These are phyloP conservation scores for Amitus sp. DNA, from an alignment of 2,888 invertebrate genomes.

Conservation along the genomic window DNA sequence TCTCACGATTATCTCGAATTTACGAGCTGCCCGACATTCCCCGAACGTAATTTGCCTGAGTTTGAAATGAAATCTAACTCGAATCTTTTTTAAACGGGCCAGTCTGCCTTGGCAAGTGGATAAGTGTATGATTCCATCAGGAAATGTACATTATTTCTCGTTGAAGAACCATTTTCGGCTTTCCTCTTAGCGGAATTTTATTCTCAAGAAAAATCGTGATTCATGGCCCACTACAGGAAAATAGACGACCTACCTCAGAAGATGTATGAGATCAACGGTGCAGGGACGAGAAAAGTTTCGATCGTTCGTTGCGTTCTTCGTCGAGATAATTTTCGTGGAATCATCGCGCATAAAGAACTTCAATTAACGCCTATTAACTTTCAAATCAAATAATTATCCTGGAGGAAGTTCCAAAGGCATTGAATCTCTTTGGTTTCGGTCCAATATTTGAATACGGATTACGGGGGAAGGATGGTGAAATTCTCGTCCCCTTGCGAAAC, in stretches of 20 bases:
- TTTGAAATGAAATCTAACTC: not conserved
- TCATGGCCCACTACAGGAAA: constrained; percentile 33
- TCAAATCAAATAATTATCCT: no score
- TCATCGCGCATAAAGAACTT: not conserved
- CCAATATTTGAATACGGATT: no score
- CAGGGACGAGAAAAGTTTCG: constrained; percentile 24
- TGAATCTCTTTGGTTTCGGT: no score
- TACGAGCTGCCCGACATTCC: constrained; percentile 20
- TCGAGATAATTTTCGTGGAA: not conserved
- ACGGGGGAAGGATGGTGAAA: no score
- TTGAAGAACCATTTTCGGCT: not conserved
- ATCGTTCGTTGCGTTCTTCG: constrained; percentile 29
- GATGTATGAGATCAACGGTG: constrained; percentile 36
- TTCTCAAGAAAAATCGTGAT: constrained; percentile 20
- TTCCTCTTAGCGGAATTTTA: not conserved
- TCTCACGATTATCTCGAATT: constrained; percentile 28
- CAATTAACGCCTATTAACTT: no score
- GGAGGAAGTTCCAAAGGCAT: no score
- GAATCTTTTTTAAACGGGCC: no score
- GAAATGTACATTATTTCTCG: no score
- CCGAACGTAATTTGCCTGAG: not conserved
- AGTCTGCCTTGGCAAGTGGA: no score
- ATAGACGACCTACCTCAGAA: constrained; percentile 26
- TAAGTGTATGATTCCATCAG: no score
- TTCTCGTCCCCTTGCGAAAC: no score